Evolutionary conservation across 2,888 invertebrate species (phyloP).

Genomic region (Norana najaformis): DNA sequence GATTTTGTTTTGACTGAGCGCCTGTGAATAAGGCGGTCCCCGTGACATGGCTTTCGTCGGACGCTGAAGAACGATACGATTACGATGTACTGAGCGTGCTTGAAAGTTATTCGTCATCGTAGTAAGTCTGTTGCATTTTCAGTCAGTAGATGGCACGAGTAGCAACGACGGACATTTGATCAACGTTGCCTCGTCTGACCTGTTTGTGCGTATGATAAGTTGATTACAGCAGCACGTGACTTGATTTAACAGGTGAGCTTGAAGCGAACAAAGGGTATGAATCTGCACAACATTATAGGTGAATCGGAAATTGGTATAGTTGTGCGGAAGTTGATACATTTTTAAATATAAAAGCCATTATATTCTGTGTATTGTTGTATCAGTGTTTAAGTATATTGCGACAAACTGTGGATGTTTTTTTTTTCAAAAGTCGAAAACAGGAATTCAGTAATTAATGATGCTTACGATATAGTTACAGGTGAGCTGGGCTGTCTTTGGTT

Average conservation of each 20-base stretch:
- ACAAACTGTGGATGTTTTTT: not conserved
- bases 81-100: no score
- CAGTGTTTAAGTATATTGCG: not conserved
- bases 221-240: not conserved
- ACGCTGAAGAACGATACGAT: no score
- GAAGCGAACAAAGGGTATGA: not conserved
- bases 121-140: not conserved
- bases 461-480: not conserved
- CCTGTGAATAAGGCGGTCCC: no score
- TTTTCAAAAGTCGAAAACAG: not conserved
- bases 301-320: not conserved
- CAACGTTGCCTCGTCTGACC: not conserved
- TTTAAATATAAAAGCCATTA: not conserved
- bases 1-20: no score
- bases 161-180: not conserved
- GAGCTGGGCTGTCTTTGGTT: not conserved
- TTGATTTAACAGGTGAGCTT: not conserved
- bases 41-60: no score
- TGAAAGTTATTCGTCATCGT: not conserved
- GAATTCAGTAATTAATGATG: not conserved
- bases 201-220: not conserved
- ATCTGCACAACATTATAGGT: not conserved
- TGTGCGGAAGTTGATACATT: not conserved
- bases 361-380: not conserved
- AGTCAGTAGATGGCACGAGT: not conserved